Evolutionary conservation across 1,140 invertebrate species (phyloP), one percentile per base, ranked within the genome.

Genomic region (Ostrea denselamellosa): DNA sequence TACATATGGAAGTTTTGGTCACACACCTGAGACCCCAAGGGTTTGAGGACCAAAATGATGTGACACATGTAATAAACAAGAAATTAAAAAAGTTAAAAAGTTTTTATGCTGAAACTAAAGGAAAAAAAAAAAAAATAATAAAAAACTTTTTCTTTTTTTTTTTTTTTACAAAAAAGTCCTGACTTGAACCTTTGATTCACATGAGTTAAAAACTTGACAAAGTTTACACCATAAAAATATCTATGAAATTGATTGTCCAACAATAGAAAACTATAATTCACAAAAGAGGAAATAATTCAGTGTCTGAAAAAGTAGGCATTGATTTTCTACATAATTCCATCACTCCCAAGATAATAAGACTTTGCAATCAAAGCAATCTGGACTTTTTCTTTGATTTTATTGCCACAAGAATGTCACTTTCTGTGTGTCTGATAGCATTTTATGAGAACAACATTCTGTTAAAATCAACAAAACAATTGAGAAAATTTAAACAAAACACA

Each of bases 291-390:
- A 62, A 17, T 19, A n/a, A 19, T 19, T 19, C n/a, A n/a, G n/a
- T 19, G 56, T 62, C 56, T 9, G 28, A 77, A 25, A 12, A 17
- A 77, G 28, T 12, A 77, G 14, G 25, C 68, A 77, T 77, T 77
- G 68, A 77, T 77, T 77, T 77, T 77, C 12, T 25, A 28, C 28
- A 77, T 77, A 12, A 77, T 77, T 25, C 28, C 14, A 34, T 77
- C 9, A 4, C 17, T 19, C 56, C 12, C 68, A 14, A 9, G 28
- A 28, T 77, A 77, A 77, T 28, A 25, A 28, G 10, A 28, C 28
- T 77, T 77, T 22, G 68, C 8, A 77, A 77, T 77, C 22, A 77
- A 22, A 14, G 68, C 25, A 77, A 77, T 77, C 25, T 77, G 25
- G 28, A 28, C 25, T 77, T 77, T 25, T 77, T 9, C 22, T 28